phyloP scores from a whole-genome alignment of 2,888 invertebrate species.

The Ochropacha duplaris region DNA sequence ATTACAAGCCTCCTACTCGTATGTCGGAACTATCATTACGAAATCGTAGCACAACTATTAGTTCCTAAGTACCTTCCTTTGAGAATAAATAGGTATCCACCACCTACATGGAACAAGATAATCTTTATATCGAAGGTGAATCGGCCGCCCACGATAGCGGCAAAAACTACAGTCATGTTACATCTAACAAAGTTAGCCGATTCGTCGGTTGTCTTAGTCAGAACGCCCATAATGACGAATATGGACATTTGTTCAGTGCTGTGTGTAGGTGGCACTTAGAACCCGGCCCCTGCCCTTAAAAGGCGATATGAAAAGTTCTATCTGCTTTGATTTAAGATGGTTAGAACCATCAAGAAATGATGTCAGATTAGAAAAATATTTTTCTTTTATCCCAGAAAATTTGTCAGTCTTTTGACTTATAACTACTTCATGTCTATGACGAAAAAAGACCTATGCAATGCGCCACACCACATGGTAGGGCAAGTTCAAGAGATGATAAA shows the following conservation, averaged over 20 bases:
- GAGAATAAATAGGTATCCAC: conserved; percentile 50
- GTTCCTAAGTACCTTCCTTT: conserved; percentile 49
- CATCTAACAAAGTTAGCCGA: conserved; percentile 74
- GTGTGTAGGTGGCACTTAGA: conserved; percentile 71
- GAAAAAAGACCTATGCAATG: no score
- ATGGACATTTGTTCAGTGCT: conserved; percentile 72
- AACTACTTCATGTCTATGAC: no score
- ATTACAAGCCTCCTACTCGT: conserved; percentile 45
- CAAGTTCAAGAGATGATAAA: no score
- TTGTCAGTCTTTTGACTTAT: background rate
- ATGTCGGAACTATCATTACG: conserved; percentile 47
- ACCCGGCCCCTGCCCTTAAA: conserved; percentile 64
- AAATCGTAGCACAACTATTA: conserved; percentile 51
- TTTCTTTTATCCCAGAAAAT: background rate
- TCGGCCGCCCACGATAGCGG: conserved; percentile 67
- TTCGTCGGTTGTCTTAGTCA: conserved; percentile 69
- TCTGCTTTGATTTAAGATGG: conserved; percentile 22
- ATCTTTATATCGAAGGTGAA: conserved; percentile 77
- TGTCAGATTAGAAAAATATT: background rate
- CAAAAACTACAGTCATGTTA: conserved; percentile 67
- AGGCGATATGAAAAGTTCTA: conserved; percentile 52
- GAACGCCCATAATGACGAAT: conserved; percentile 74
- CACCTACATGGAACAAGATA: conserved; percentile 65
- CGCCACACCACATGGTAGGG: no score
- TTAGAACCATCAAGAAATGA: conserved; percentile 12